Percentiles rank a stretch among this genome's conserved stretches.
Evolutionary conservation across 2,888 invertebrate genomes (phyloP).

Genomic region (Anaspis maculata): DNA sequence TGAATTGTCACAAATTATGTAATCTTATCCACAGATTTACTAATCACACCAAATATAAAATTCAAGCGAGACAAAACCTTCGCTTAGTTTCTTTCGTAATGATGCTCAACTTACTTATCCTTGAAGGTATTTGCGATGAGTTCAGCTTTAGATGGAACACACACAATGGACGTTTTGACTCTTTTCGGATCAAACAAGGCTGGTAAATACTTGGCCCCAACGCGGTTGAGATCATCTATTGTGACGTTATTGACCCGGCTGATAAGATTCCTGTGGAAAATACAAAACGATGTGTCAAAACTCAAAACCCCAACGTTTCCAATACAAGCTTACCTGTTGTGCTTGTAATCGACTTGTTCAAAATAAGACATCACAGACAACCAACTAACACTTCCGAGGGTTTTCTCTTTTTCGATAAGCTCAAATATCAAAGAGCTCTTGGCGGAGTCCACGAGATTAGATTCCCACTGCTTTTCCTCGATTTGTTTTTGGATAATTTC

Average conservation of each 20-base stretch:
- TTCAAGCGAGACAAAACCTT: too few species aligned
- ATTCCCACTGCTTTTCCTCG: constrained; percentile 57
- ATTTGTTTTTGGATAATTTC: constrained; percentile 63
- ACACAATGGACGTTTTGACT: constrained; percentile 63
- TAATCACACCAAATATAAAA: too few species aligned
- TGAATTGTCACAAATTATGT: too few species aligned
- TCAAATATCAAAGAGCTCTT: constrained; percentile 82
- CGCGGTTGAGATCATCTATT: constrained; percentile 52
- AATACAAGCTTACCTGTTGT: constrained; percentile 61
- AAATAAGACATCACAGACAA: constrained; percentile 69
- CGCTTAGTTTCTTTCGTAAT: too few species aligned
- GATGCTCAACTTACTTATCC: too few species aligned
- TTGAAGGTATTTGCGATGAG: constrained; percentile 59
- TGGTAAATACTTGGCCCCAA: constrained; percentile 64
- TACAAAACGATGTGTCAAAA: constrained; percentile 22
- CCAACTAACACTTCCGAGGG: constrained; percentile 62
- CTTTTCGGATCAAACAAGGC: constrained; percentile 54
- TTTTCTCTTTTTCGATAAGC: constrained; percentile 73
- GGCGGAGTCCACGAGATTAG: constrained; percentile 70
- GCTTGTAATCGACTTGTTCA: constrained; percentile 55
- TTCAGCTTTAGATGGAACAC: constrained; percentile 66
- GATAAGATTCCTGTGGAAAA: constrained; percentile 62
- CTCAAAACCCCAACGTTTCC: constrained; percentile 4
- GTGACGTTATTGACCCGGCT: constrained; percentile 58
- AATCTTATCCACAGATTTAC: too few species aligned